A percentile compares a stretch with the other conserved stretches of the same genome.
Evolutionary conservation across 2,797 vertebrate species (phyloP).

Genomic region (Xiphophorus birchmanni): DNA sequence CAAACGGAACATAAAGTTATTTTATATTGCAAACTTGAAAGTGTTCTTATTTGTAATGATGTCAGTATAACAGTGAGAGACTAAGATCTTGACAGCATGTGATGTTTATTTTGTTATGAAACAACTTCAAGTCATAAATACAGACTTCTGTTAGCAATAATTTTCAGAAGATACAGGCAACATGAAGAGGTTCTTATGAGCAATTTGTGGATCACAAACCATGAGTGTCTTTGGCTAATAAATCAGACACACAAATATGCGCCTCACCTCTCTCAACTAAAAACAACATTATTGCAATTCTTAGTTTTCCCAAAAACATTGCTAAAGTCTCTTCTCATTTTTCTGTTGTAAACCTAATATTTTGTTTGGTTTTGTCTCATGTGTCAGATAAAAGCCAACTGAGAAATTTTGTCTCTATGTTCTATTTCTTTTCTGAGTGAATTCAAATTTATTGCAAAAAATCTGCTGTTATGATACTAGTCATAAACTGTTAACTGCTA

Average conservation of each 20-base stretch:
- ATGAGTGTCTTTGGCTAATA: not conserved
- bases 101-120: not conserved
- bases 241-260: not conserved
- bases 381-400: not conserved
- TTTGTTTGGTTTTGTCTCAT: not conserved
- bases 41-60: not conserved
- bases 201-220: not conserved
- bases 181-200: not conserved
- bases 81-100: not conserved
- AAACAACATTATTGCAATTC: not conserved
- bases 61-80: not conserved
- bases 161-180: not conserved
- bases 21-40: not conserved
- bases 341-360: not conserved
- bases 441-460: slow-evolving; percentile 8
- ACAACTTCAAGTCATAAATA: not conserved
- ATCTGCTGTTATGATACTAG: not conserved
- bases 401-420: not conserved
- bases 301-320: no score
- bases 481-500: not conserved
- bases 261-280: not conserved
- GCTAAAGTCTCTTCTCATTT: not conserved
- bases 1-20: not conserved
- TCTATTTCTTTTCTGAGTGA: not conserved
- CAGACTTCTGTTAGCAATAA: not conserved